phyloP scores from a whole-genome alignment of 2,113 vertebrate genomes.

The Mormoops blainvillei region DNA sequence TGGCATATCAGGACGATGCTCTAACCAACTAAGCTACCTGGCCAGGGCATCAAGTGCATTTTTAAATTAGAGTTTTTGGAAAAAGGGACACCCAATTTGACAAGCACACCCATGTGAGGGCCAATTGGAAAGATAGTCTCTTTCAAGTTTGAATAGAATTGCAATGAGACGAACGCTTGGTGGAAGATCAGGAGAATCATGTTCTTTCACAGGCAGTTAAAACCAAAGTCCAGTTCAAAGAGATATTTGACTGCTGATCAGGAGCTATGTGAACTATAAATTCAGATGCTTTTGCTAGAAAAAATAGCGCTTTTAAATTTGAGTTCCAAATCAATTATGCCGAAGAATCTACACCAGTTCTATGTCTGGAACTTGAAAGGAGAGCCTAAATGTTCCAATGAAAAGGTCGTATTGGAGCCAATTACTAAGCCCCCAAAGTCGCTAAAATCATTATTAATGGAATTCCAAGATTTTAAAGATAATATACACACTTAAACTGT shows the following conservation, averaged over 20 bases:
- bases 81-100: neutral
- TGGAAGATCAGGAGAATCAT: neutral
- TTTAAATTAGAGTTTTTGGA: constrained; percentile 27
- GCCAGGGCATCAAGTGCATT: neutral
- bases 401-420: constrained; percentile 28
- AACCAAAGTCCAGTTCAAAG: constrained; percentile 56
- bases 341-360: constrained; percentile 19
- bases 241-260: constrained; percentile 14
- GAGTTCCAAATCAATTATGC: constrained; percentile 29
- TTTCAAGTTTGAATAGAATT: constrained; percentile 37
- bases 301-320: constrained; percentile 49
- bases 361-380: constrained; percentile 40
- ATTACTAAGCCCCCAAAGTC: neutral
- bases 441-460: constrained; percentile 21
- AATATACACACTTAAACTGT: neutral
- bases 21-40: neutral
- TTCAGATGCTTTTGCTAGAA: constrained; percentile 41
- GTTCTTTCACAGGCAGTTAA: constrained; percentile 17
- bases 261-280: constrained; percentile 32
- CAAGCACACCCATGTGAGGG: neutral
- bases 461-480: constrained; percentile 16
- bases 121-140: neutral
- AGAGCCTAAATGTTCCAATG: constrained; percentile 30
- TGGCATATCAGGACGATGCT: neutral
- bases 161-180: neutral